These are phyloP conservation scores for Caenorhabditis sp. DNA, from an alignment of 2,888 invertebrate genomes.

Conservation along the genomic window DNA sequence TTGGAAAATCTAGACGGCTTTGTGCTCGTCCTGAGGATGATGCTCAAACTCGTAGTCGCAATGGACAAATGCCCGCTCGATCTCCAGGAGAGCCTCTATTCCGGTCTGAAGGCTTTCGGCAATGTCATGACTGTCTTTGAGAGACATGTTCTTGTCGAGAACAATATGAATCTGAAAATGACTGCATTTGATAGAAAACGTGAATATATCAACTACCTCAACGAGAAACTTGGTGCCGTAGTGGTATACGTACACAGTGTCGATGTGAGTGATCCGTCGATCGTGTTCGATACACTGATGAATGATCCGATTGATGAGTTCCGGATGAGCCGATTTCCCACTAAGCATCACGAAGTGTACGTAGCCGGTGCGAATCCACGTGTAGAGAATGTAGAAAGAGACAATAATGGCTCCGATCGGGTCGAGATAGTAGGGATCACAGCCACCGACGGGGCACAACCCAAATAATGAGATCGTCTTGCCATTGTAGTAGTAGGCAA, in stretches of 20 bases:
- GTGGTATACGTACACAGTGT: slow-evolving; percentile 85
- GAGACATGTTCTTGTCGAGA: slow-evolving; percentile 84
- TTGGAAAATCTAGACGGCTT: slow-evolving; percentile 36
- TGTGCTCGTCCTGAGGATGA: slow-evolving; percentile 84
- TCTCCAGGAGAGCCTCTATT: slow-evolving; percentile 84
- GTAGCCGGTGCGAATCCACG: slow-evolving; percentile 84
- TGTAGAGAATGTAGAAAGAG: slow-evolving; percentile 84
- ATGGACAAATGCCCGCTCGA: slow-evolving; percentile 85
- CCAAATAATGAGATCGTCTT: slow-evolving; percentile 5
- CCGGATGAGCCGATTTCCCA: slow-evolving; percentile 81
- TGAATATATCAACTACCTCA: slow-evolving; percentile 78
- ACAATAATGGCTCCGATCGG: slow-evolving; percentile 85
- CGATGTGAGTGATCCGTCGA: slow-evolving; percentile 82
- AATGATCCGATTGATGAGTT: slow-evolving; percentile 83
- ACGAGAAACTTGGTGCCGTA: slow-evolving; percentile 84
- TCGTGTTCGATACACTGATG: slow-evolving; percentile 83
- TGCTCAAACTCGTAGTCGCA: slow-evolving; percentile 85
- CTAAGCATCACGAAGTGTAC: slow-evolving; percentile 82
- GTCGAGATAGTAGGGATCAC: slow-evolving; percentile 84
- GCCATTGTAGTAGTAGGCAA: slow-evolving; percentile 35
- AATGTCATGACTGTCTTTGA: slow-evolving; percentile 85
- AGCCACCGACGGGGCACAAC: slow-evolving; percentile 19
- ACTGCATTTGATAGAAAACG: no score
- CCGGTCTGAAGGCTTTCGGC: slow-evolving; percentile 85
- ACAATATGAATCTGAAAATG: slow-evolving; percentile 84